Evolutionary conservation across 2,888 invertebrate genomes (phyloP).

Genomic region (Eupithecia dodoneata): DNA sequence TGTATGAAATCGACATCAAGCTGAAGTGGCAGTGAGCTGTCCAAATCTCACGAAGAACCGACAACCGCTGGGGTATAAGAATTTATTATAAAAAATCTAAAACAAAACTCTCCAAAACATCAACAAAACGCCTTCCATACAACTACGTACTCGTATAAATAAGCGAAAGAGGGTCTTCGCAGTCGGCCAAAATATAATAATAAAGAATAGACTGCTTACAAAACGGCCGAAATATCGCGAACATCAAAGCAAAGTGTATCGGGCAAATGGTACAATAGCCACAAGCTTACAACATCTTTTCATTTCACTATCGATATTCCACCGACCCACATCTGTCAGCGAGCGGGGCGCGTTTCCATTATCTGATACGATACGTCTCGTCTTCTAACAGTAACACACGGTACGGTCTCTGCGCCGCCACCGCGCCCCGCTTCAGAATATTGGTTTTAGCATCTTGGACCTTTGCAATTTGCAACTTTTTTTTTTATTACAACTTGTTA

Average conservation of each 20-base stretch:
- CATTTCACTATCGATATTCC: slow-evolving; percentile 44
- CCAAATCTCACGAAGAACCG: neutral
- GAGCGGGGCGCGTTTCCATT: slow-evolving; percentile 34
- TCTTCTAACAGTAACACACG: neutral
- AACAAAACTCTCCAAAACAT: neutral
- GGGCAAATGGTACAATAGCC: slow-evolving; percentile 28
- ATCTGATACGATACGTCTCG: slow-evolving; percentile 20
- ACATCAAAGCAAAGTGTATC: slow-evolving; percentile 29
- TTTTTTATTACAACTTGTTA: neutral
- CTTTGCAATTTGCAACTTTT: neutral
- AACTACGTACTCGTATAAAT: neutral
- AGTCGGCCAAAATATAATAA: neutral
- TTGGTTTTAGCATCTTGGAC: slow-evolving; percentile 7
- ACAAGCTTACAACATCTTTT: slow-evolving; percentile 43
- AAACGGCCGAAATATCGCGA: slow-evolving; percentile 23
- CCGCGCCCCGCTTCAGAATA: slow-evolving; percentile 1
- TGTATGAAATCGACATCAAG: neutral
- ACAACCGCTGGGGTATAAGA: neutral
- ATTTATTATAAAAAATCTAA: neutral
- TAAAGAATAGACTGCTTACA: slow-evolving; percentile 9
- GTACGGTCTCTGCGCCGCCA: neutral
- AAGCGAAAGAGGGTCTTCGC: neutral
- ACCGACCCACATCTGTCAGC: slow-evolving; percentile 46
- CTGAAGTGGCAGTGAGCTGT: neutral
- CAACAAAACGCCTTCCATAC: neutral